A percentile compares a stretch with the other conserved stretches of the same genome.
These are phyloP conservation scores for Pipistrellus kuhlii DNA, from an alignment of 2,797 vertebrate species.

Conservation along the genomic window DNA sequence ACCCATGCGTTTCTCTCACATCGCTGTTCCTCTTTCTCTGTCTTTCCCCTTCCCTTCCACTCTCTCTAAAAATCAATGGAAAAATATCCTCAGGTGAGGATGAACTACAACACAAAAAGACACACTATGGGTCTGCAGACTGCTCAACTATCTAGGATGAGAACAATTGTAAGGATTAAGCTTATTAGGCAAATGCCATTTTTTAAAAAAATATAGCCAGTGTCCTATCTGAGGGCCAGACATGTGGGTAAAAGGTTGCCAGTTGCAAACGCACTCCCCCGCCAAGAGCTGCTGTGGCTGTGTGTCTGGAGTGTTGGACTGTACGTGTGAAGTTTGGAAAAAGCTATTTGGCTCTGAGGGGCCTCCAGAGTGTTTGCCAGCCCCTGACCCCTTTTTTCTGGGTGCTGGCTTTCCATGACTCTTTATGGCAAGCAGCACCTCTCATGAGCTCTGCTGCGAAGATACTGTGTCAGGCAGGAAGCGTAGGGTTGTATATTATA, in stretches of 20 bases:
- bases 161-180: constrained; percentile 42
- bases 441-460: constrained; percentile 12
- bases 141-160: constrained; percentile 38
- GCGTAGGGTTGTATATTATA: constrained; percentile 65
- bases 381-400: constrained; percentile 51
- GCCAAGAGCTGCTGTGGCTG: constrained; percentile 60
- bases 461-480: constrained; percentile 69
- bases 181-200: constrained; percentile 63
- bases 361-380: constrained; percentile 43
- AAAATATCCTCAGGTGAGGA: no score
- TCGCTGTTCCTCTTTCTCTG: no score
- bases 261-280: neutral
- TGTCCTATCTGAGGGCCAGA: constrained; percentile 63
- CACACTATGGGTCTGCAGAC: neutral
- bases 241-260: constrained; percentile 56
- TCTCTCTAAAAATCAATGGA: no score
- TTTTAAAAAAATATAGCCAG: neutral
- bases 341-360: constrained; percentile 67
- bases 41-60: no score
- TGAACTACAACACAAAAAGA: neutral
- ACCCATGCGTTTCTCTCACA: no score
- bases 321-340: constrained; percentile 77
- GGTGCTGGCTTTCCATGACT: constrained; percentile 58
- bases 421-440: constrained; percentile 34
- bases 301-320: constrained; percentile 41